These are phyloP conservation scores for Himantopus leucocephalus DNA, from an alignment of 2,113 vertebrate species.

Conservation along the genomic window DNA sequence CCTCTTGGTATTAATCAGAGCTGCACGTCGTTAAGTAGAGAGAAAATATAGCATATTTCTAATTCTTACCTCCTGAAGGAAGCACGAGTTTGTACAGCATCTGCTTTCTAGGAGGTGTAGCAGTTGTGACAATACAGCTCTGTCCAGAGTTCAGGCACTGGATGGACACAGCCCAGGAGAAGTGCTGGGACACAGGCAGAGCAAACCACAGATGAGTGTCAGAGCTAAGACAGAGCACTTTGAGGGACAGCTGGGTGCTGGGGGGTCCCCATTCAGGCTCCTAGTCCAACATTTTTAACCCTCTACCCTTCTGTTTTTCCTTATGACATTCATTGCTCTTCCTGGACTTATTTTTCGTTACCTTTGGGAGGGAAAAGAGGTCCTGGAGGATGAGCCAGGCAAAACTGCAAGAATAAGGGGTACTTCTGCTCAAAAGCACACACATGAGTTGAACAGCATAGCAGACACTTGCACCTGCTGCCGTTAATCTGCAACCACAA, in stretches of 20 bases:
- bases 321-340: not conserved
- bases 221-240: not conserved
- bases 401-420: not conserved
- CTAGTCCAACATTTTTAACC: not conserved
- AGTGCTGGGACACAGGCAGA: not conserved
- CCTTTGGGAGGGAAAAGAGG: not conserved
- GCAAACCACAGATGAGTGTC: not conserved
- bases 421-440: not conserved
- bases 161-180: not conserved
- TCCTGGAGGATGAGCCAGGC: not conserved
- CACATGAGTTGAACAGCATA: fast-evolving
- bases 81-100: not conserved
- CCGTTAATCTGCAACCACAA: not conserved
- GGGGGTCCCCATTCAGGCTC: not conserved
- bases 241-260: not conserved
- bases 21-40: not conserved
- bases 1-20: not conserved
- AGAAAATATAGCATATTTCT: not conserved
- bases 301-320: not conserved
- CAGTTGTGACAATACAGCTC: not conserved
- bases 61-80: not conserved
- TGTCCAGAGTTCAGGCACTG: fast-evolving
- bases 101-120: not conserved
- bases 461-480: not conserved
- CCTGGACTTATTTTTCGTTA: not conserved